These are phyloP conservation scores for Camponotus pennsylvanicus DNA, from an alignment of 1,140 invertebrate species.

Conservation along the genomic window DNA sequence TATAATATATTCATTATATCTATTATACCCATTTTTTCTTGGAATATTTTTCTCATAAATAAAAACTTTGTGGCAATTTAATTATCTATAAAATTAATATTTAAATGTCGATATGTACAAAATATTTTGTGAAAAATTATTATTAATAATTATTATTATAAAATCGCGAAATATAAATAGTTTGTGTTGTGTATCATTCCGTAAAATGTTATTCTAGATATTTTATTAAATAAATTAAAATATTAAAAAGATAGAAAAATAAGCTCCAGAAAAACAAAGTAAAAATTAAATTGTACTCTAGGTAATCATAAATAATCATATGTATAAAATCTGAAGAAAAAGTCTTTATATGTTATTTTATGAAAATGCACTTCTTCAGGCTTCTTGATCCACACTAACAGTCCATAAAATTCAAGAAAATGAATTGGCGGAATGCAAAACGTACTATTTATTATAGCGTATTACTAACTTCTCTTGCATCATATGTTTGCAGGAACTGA, in stretches of 20 bases:
- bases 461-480: conserved; percentile 47
- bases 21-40: no score
- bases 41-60: neutral
- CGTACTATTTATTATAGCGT: conserved; percentile 56
- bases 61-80: neutral
- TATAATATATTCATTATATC: no score
- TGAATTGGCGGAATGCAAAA: conserved; percentile 60
- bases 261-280: neutral
- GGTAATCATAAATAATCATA: neutral
- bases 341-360: conserved; percentile 46
- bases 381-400: conserved; percentile 20
- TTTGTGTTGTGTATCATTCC: neutral
- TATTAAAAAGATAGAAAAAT: no score
- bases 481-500: conserved; percentile 30
- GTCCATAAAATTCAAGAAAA: conserved; percentile 65
- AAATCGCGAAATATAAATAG: neutral
- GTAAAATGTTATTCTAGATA: neutral
- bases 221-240: neutral
- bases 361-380: conserved; percentile 57
- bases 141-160: no score
- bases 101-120: neutral
- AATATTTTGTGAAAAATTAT: conserved; percentile 6
- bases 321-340: no score
- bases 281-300: neutral
- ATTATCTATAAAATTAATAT: neutral